phyloP scores from a whole-genome alignment of 2,888 invertebrate genomes.

The Podotricha telesiphe region DNA sequence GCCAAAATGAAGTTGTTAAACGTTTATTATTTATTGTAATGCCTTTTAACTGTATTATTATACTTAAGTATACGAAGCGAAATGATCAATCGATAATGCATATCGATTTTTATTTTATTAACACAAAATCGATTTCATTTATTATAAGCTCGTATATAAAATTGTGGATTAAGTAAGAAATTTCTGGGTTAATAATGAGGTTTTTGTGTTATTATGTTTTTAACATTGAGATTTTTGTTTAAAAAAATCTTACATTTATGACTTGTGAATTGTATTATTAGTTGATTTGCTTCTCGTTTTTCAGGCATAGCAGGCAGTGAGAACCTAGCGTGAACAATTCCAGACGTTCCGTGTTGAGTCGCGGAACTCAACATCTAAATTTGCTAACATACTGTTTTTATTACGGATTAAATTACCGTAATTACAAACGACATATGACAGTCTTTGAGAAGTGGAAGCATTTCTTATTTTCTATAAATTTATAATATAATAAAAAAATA shows the following conservation, averaged over 20 bases:
- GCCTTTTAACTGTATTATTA: constrained; percentile 29
- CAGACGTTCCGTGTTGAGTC: too few relatives aligned
- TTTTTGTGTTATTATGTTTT: neutral
- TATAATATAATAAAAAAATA: neutral
- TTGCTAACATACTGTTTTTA: too few relatives aligned
- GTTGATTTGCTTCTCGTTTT: too few relatives aligned
- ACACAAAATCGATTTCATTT: constrained; percentile 12
- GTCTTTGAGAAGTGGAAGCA: too few relatives aligned
- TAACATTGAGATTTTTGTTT: neutral
- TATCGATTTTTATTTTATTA: constrained; percentile 28
- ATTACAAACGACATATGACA: too few relatives aligned
- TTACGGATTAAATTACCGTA: too few relatives aligned
- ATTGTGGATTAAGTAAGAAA: constrained; percentile 3
- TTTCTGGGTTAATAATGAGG: neutral
- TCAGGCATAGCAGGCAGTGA: too few relatives aligned
- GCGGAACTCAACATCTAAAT: too few relatives aligned
- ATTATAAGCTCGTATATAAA: neutral
- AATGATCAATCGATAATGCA: constrained; percentile 27
- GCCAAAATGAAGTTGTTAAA: constrained; percentile 35
- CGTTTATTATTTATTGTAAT: constrained; percentile 33
- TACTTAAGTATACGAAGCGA: constrained; percentile 20
- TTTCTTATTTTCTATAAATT: too few relatives aligned
- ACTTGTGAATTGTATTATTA: too few relatives aligned
- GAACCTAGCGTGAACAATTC: too few relatives aligned
- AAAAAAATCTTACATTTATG: too few relatives aligned